phyloP scores from a whole-genome alignment of 2,888 invertebrate species.

The Zhuqinia jingwanae region DNA sequence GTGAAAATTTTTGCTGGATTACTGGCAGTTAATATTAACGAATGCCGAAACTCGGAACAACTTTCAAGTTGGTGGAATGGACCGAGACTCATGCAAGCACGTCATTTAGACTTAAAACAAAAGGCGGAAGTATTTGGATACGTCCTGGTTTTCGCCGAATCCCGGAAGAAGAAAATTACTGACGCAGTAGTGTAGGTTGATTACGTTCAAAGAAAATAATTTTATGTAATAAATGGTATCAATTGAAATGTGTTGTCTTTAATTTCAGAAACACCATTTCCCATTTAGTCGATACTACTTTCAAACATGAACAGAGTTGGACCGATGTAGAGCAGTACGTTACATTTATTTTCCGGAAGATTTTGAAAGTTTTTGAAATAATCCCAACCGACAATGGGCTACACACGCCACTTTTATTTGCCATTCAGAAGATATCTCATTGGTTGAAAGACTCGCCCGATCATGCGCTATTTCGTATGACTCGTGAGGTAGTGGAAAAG shows the following conservation, averaged over 20 bases:
- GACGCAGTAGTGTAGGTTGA: conserved; percentile 70
- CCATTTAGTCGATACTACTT: conserved; percentile 9
- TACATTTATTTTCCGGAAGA: conserved; percentile 35
- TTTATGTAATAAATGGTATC: no score
- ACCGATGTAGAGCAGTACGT: conserved; percentile 44
- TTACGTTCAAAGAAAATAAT: no score
- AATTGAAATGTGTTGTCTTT: no score
- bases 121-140: conserved; percentile 75
- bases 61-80: conserved; percentile 77
- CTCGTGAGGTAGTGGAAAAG: conserved; percentile 34
- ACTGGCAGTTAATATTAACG: conserved; percentile 64
- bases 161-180: conserved; percentile 58
- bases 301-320: conserved; percentile 39
- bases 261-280: conserved; percentile 22
- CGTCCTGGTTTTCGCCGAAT: conserved; percentile 73
- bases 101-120: conserved; percentile 72
- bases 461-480: conserved; percentile 20
- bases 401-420: not conserved
- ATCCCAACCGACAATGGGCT: conserved; percentile 1
- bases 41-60: conserved; percentile 66
- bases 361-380: conserved; percentile 41
- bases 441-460: not conserved
- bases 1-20: conserved; percentile 73
- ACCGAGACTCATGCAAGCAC: conserved; percentile 55
- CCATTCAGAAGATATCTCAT: conserved; percentile 2